Conservation (phyloP, 2,113 vertebrate species). For the Fulica atra region DNA sequence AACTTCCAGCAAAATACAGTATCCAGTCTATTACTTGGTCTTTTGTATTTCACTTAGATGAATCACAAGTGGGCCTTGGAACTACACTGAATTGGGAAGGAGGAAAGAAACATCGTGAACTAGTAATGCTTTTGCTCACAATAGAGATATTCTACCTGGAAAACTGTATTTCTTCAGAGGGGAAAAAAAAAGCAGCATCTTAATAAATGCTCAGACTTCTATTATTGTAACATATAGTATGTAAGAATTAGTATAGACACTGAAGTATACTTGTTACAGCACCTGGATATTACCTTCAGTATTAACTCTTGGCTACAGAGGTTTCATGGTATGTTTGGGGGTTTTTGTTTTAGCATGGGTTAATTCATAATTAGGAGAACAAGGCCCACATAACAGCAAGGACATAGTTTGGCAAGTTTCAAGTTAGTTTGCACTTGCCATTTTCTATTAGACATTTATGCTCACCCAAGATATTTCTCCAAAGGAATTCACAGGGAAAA, state of each 20-base stretch:
- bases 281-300: background rate
- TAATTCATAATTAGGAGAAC: background rate
- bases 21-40: background rate
- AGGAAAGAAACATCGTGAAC: background rate
- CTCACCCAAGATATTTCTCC: background rate
- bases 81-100: background rate
- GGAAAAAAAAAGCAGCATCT: background rate
- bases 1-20: background rate
- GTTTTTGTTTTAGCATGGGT: background rate
- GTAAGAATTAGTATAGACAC: background rate
- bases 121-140: background rate
- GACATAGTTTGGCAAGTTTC: background rate
- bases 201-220: background rate
- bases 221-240: background rate
- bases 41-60: background rate
- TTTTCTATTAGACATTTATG: background rate
- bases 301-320: background rate
- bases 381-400: background rate
- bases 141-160: background rate
- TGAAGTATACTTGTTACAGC: background rate
- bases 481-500: background rate
- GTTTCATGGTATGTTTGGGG: background rate
- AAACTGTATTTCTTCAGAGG: background rate
- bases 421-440: background rate
- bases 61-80: background rate